These are phyloP conservation scores for Mamestra brassicae DNA, from an alignment of 2,888 invertebrate genomes.

Conservation along the genomic window DNA sequence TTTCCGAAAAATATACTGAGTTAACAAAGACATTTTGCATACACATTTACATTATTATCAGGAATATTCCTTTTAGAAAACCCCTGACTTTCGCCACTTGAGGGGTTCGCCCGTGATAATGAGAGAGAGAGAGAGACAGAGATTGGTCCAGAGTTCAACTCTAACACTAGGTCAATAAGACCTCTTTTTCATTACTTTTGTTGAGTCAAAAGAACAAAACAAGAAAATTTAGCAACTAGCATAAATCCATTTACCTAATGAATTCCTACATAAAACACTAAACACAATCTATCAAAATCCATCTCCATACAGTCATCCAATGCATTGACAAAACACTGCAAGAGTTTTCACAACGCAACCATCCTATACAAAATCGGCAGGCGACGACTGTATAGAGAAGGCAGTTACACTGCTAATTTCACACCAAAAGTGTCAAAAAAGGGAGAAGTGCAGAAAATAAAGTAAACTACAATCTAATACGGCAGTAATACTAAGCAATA, in stretches of 20 bases:
- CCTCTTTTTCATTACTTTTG: slow-evolving; percentile 13
- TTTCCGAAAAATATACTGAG: slow-evolving; percentile 8
- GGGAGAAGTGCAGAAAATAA: slow-evolving; percentile 30
- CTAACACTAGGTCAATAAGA: neutral
- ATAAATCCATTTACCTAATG: slow-evolving; percentile 13
- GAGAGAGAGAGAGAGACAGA: neutral
- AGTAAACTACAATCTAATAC: slow-evolving; percentile 36
- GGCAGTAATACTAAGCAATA: slow-evolving; percentile 43
- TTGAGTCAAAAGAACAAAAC: slow-evolving; percentile 54
- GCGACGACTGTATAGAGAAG: slow-evolving; percentile 23
- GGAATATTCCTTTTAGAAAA: neutral
- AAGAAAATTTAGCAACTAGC: slow-evolving; percentile 38
- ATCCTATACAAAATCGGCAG: neutral
- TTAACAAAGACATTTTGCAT: neutral
- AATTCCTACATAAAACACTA: slow-evolving; percentile 22
- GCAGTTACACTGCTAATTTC: slow-evolving; percentile 29
- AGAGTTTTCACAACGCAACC: neutral
- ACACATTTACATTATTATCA: slow-evolving; percentile 6
- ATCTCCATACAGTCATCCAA: slow-evolving; percentile 19
- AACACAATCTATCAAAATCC: slow-evolving; percentile 13
- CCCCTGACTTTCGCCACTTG: slow-evolving; percentile 12
- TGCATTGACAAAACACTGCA: slow-evolving; percentile 1
- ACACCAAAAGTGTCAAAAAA: slow-evolving; percentile 36
- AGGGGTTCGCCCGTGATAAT: slow-evolving; percentile 28
- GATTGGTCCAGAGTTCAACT: neutral